Evolutionary conservation across 2,888 invertebrate genomes (phyloP), one percentile per base, ranked within the genome.

Genomic region (Tachina fera): DNA sequence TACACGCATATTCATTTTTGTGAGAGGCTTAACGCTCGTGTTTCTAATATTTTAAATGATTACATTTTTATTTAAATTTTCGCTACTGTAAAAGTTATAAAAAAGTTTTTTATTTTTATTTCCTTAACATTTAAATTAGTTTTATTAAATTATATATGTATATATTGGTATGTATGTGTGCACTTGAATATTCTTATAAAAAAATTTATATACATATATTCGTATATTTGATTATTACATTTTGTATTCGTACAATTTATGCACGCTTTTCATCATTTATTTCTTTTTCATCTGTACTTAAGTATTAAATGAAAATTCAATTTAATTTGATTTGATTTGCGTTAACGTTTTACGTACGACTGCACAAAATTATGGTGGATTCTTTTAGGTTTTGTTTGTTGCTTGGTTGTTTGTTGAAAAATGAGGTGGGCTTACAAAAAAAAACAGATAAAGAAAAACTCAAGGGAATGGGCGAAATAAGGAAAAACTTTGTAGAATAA

Each of bases 301-400:
- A 72, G 67, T 60, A 78, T 67, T 67, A 78, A 78, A 88, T 87
- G 88, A 89, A 90, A 90, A 91, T 91, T 90, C 90, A 91, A 91
- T 91, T 91, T 89, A 89, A 90, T 91, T 91, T 89, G 88, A 90
- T 91, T 91, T 90, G 89, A 90, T 91, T 91, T 91, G 89, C 91
- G 88, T 91, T 90, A 88, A 82, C 89, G 89, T 89, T 89, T 91
- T 89, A 90, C 90, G 88, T 89, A 88, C 88, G 89, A 90, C 88
- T 91, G 91, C 90, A 89, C 90, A 90, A 81, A n/a, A 76, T 79
- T 79, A 86, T 79, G 77, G 72, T 74, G 81, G 77, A 51, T 77
- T 58, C 39, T 19, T 39, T 68, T 53, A 63, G 53, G 16, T 39
- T n/a, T 72, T 67, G 31, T 68, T 41, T 61, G 14, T 58, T 45